Conservation (phyloP, 2,797 vertebrate genomes). For the Parauchenoglanis ngamensis region DNA sequence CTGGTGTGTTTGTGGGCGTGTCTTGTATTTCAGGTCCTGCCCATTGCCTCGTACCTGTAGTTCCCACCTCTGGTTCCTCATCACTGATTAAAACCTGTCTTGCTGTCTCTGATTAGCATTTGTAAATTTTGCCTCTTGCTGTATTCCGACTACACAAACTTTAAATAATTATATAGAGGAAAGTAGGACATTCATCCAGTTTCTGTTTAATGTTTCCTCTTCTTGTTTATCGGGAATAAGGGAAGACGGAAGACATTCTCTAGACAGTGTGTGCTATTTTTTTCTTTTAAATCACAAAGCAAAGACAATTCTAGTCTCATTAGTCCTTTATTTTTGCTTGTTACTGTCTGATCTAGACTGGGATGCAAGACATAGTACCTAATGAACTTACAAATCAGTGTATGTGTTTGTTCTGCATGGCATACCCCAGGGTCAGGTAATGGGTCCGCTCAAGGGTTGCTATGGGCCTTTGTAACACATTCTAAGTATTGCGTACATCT, state of each 20-base stretch:
- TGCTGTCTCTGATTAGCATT: background rate
- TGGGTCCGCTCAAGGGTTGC: background rate
- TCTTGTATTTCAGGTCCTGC: background rate
- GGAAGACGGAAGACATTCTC: background rate
- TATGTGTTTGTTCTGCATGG: background rate
- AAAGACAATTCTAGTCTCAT: background rate
- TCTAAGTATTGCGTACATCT: background rate
- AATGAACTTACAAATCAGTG: background rate
- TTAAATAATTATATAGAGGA: background rate
- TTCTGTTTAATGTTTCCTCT: background rate
- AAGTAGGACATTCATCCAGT: background rate
- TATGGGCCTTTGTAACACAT: background rate
- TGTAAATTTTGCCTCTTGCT: background rate
- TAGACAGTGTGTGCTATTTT: background rate
- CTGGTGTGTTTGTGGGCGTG: background rate
- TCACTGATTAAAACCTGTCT: background rate
- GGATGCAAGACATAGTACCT: background rate
- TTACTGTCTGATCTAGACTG: background rate
- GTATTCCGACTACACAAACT: background rate
- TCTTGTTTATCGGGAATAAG: background rate
- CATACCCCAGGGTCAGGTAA: background rate
- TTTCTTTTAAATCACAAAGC: background rate
- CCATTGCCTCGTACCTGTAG: background rate
- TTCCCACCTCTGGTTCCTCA: background rate
- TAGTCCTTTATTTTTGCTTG: background rate